Conservation (phyloP, 2,888 invertebrate genomes). For the Salticus scenicus region DNA sequence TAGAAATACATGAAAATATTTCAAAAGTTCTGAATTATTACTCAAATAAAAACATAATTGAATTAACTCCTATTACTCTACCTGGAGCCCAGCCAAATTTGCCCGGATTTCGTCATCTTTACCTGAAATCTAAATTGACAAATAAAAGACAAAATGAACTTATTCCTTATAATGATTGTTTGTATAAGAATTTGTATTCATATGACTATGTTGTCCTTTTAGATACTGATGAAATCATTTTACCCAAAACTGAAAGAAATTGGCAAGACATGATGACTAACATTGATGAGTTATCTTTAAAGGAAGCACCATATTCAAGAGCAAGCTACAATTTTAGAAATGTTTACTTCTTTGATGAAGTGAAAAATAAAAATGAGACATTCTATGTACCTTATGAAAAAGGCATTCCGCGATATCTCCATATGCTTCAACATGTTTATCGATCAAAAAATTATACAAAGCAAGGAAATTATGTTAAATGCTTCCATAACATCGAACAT, state of each 20-base stretch:
- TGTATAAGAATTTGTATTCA: slow-evolving; percentile 82
- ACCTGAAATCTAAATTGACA: slow-evolving; percentile 79
- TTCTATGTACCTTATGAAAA: slow-evolving; percentile 69
- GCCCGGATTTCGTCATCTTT: slow-evolving; percentile 75
- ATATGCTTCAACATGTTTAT: slow-evolving; percentile 94
- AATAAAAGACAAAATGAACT: slow-evolving; percentile 84
- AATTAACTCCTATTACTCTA: slow-evolving; percentile 79
- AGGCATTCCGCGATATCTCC: slow-evolving; percentile 82
- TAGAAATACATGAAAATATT: slow-evolving; percentile 89
- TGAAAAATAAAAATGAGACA: slow-evolving; percentile 79
- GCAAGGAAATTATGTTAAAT: slow-evolving; percentile 93
- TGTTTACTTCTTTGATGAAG: slow-evolving; percentile 92
- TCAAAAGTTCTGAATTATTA: slow-evolving; percentile 84
- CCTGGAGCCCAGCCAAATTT: slow-evolving; percentile 78
- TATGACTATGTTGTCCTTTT: slow-evolving; percentile 82
- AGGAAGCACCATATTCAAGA: slow-evolving; percentile 81
- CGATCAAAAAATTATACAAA: slow-evolving; percentile 92
- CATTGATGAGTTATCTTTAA: slow-evolving; percentile 78
- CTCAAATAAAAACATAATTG: slow-evolving; percentile 77
- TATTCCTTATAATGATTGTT: slow-evolving; percentile 85
- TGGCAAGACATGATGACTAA: slow-evolving; percentile 80
- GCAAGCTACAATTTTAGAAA: slow-evolving; percentile 92
- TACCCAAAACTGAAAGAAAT: slow-evolving; percentile 80
- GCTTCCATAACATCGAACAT: slow-evolving; percentile 93
- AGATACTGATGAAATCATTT: slow-evolving; percentile 84